phyloP scores from a whole-genome alignment of 2,797 vertebrate genomes.

The Propithecus perrieri region DNA sequence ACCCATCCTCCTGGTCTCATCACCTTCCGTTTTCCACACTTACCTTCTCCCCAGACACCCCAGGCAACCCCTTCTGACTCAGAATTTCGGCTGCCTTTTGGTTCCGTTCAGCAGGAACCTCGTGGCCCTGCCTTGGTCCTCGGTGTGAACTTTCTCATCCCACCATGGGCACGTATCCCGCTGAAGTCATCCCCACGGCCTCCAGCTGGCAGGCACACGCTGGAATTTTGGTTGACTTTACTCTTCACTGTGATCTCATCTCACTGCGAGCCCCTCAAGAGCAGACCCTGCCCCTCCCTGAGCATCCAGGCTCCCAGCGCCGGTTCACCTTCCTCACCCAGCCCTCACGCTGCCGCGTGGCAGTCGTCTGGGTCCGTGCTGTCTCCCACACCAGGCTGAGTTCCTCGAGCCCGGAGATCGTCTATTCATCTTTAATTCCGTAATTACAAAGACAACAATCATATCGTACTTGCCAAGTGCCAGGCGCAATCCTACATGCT shows the following conservation, averaged over 20 bases:
- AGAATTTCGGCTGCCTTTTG: not conserved
- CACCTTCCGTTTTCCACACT: not conserved
- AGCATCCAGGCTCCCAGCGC: not conserved
- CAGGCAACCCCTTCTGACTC: not conserved
- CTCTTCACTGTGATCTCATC: not conserved
- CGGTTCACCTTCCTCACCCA: not conserved
- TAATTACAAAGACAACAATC: constrained; percentile 56
- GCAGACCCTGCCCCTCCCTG: not conserved
- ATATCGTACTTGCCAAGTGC: not conserved
- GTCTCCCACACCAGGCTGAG: constrained; percentile 15
- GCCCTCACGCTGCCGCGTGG: not conserved
- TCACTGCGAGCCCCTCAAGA: fast-evolving
- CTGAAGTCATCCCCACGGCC: not conserved
- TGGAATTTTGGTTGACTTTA: not conserved
- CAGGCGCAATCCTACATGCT: not conserved
- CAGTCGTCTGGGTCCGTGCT: not conserved
- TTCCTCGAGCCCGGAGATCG: not conserved
- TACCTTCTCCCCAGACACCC: not conserved
- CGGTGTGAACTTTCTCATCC: not conserved
- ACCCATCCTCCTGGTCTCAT: not conserved
- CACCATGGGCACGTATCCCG: not conserved
- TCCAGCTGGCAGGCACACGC: not conserved
- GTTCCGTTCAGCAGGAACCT: not conserved
- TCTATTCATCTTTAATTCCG: constrained; percentile 52
- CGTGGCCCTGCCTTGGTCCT: not conserved